Evolutionary conservation across 1,140 invertebrate species (phyloP).

Genomic region (Hycleus cichorii): DNA sequence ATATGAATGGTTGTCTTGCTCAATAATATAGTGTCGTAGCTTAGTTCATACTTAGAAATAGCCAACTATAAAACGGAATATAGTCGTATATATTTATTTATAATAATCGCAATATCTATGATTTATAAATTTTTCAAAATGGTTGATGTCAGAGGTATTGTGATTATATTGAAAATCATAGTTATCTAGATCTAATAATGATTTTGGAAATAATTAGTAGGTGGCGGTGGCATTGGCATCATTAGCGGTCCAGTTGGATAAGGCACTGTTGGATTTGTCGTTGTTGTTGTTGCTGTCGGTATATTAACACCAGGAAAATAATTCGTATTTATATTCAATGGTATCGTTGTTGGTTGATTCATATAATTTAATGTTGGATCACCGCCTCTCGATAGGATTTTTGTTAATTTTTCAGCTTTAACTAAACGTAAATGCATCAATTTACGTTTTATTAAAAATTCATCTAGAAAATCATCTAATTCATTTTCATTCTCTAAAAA

Average conservation of each 20-base stretch:
- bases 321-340: slow-evolving; percentile 33
- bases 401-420: slow-evolving; percentile 80
- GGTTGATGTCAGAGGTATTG: too few species aligned
- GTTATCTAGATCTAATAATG: slow-evolving; percentile 23
- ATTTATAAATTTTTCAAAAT: too few species aligned
- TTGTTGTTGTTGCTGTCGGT: slow-evolving; percentile 21
- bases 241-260: slow-evolving; percentile 50
- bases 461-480: slow-evolving; percentile 70
- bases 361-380: slow-evolving; percentile 34
- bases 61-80: too few species aligned
- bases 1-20: too few species aligned
- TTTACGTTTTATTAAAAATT: slow-evolving; percentile 65
- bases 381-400: slow-evolving; percentile 52
- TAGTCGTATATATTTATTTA: too few species aligned
- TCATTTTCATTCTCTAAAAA: slow-evolving; percentile 66
- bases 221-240: slow-evolving; percentile 52
- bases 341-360: slow-evolving; percentile 28
- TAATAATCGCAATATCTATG: too few species aligned
- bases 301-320: slow-evolving; percentile 38
- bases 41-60: too few species aligned
- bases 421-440: slow-evolving; percentile 72
- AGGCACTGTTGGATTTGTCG: slow-evolving; percentile 41
- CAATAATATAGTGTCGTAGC: too few species aligned
- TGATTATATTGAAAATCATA: too few species aligned
- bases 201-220: slow-evolving; percentile 39